Evolutionary conservation across 2,888 invertebrate species (phyloP), one percentile per base, ranked within the genome.

Genomic region (Ariolimax columbianus): DNA sequence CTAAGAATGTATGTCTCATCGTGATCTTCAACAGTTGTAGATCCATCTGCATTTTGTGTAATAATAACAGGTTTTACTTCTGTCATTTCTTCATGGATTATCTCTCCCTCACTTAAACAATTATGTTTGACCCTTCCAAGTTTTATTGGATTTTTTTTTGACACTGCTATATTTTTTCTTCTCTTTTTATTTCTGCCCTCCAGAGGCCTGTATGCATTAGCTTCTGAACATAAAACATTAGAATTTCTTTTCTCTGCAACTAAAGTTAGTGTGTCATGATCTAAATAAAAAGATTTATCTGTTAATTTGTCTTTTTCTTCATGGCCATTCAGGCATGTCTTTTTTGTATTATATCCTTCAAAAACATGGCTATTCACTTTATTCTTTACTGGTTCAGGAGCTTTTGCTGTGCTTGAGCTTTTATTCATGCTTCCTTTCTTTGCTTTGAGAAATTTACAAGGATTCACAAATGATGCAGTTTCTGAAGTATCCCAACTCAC

Each of bases 1-100:
- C 17, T 68, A 11, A 85, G 19, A 30, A 40, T 47, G 63, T 82
- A 85, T 26, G 78, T 73, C 33, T 85, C 85, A 72, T 85, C 85
- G 63, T 85, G 82, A 40, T 85, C 85, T 51, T 85, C 85, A 26
- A 85, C 78, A n/a, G 30, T 26, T 26, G 47, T 82, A 30, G 72
- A 36, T 17, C 85, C 85, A 77, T 85, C 81, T 6, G 55, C 72
- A 43, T 70, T 82, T 17, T 33, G 33, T 77, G 47, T 82, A 30
- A 85, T 38, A 23, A 77, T n/a, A 1, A 85, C 38, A n/a, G 85
- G 85, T 38, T 70, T 82, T 0, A 85, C 38, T 7, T 33, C 2
- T 26, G 30, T 51, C 23, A 17, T 26, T 26, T 73, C 73, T 6
- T 66, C 68, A 66, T 47, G 30, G 43, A 47, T 4, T 47, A 79